Percentiles rank a stretch among this genome's conserved stretches.
These are phyloP conservation scores for Neofelis nebulosa DNA, from an alignment of 2,113 vertebrate genomes.

Conservation along the genomic window DNA sequence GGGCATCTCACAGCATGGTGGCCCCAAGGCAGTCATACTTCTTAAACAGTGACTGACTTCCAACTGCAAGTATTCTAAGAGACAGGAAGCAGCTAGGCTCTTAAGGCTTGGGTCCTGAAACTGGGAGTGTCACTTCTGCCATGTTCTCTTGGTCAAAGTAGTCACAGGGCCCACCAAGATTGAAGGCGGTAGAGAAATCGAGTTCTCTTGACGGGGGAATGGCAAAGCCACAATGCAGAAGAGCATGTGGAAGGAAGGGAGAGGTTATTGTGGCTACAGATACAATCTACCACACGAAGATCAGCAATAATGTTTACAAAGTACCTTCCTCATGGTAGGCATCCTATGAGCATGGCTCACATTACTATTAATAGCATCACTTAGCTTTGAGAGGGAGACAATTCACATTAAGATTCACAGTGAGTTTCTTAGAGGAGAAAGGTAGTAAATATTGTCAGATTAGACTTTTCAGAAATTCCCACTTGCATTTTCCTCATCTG, in stretches of 20 bases:
- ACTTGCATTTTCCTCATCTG: neutral
- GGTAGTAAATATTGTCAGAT: neutral
- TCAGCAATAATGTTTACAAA: neutral
- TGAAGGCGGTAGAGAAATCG: neutral
- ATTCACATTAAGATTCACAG: neutral
- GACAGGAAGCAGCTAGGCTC: neutral
- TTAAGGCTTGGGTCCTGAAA: neutral
- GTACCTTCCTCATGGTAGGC: neutral
- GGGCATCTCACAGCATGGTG: neutral
- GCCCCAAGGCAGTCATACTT: neutral
- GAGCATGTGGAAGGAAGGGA: neutral
- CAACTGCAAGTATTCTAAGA: neutral
- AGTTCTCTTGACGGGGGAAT: neutral
- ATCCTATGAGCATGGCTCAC: neutral
- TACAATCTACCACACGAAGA: neutral
- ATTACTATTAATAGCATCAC: neutral
- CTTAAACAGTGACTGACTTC: neutral
- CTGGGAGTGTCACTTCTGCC: neutral
- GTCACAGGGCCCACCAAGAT: neutral
- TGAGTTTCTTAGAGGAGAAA: neutral
- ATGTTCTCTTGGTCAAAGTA: neutral
- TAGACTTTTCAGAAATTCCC: neutral
- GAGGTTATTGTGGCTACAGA: neutral
- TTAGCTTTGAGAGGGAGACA: neutral
- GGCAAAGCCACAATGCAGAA: neutral